Evolutionary conservation across 2,797 vertebrate genomes (phyloP), one percentile per base, ranked within the genome.

Genomic region (Aplochiton taeniatus): DNA sequence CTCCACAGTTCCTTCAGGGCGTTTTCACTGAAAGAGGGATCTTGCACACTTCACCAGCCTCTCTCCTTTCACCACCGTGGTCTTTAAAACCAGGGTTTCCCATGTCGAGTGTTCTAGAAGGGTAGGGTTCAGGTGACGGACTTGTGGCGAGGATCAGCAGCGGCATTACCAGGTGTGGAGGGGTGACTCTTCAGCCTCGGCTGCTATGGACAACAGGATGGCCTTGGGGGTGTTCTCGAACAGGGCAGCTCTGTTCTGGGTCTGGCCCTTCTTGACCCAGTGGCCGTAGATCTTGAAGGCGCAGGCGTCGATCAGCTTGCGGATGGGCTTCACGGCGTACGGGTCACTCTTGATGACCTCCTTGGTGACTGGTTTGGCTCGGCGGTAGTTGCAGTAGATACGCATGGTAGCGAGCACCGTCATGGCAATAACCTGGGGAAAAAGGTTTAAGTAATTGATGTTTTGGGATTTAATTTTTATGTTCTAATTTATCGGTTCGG

Each of bases 231-330:
- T 97, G 93, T 99, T 98, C 91, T 99, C 97, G 0, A 99, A 99
- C 69, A 98, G 93, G 10, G 96, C 98, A 0, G 98, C 98, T 78
- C 98, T 91, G 91, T 99, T 98, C 92, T 99, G 98, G 0, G 95
- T 92, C 78, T 98, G 95, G 13, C 98, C 97, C 70, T 99, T 99
- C 91, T 99, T 99, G 68, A 99, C 97, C 97, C 97, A 99, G 90
- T 99, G 98, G 75, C 96, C 95, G 0, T 99, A 99, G 79, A 98
- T 95, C 72, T 96, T 93, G 90, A 99, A 99, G 0, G 98, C 97
- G 0, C 94, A 98, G 56, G 94, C 96, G 0, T 99, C 98, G 0
- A 99, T 97, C 78, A 99, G 89, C 77, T 96, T 96, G 61, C 97
- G 94, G 55, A 98, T 84, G 1, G 96, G 95, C 79, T 95, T 96